phyloP scores from a whole-genome alignment of 2,888 invertebrate species.

The Harpalus rubripes region DNA sequence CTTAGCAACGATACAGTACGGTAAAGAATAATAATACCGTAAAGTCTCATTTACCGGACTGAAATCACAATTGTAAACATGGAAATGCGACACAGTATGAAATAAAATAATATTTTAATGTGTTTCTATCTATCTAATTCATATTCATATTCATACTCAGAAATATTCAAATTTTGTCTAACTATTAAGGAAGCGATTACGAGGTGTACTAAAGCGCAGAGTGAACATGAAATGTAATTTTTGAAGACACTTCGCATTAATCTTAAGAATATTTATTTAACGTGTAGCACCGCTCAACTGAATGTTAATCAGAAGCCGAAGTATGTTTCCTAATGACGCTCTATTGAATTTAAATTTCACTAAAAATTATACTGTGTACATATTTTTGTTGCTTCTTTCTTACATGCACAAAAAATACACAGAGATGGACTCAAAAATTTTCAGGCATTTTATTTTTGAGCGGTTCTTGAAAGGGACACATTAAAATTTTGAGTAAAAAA shows the following conservation, averaged over 20 bases:
- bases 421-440: slow-evolving; percentile 1
- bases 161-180: slow-evolving; percentile 41
- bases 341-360: slow-evolving; percentile 47
- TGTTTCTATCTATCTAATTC: slow-evolving; percentile 2
- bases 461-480: too few species aligned
- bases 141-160: slow-evolving; percentile 25
- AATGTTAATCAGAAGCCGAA: slow-evolving; percentile 52
- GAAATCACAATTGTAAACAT: too few species aligned
- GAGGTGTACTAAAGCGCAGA: slow-evolving; percentile 10
- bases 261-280: slow-evolving; percentile 55
- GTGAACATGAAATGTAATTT: slow-evolving; percentile 50
- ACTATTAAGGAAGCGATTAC: slow-evolving; percentile 48
- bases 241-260: slow-evolving; percentile 40
- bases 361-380: slow-evolving; percentile 56
- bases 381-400: slow-evolving; percentile 50
- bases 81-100: too few species aligned
- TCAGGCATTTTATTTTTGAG: neutral
- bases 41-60: too few species aligned
- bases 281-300: slow-evolving; percentile 9
- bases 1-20: too few species aligned
- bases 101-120: neutral
- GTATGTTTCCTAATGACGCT: slow-evolving; percentile 40
- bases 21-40: too few species aligned
- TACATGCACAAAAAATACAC: slow-evolving; percentile 23
- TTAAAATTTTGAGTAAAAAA: too few species aligned